Evolutionary conservation across 2,113 vertebrate genomes (phyloP), one percentile per base, ranked within the genome.

Genomic region (Barbus barbus): DNA sequence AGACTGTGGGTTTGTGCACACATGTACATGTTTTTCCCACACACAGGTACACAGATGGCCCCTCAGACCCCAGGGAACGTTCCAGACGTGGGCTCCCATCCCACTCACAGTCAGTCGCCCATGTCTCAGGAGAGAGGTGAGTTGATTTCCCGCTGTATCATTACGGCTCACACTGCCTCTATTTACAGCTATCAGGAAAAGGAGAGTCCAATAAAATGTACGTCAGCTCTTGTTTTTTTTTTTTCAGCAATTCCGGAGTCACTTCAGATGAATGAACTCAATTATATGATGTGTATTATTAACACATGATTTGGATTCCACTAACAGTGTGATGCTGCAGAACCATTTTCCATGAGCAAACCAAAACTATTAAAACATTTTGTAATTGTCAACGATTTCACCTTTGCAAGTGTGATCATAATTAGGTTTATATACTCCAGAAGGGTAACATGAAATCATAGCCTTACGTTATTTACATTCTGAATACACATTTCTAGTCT

Each of bases 61-160:
- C 95, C 96, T 0, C 97, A 97, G 91, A 94, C 94, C 84, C 94
- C 96, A 33, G 96, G 95, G 90, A 95, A 93, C 90, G 95, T 96
- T 89, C 91, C 96, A 81, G 97, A 98, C 85, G 93, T 94, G 85
- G 96, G 95, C 87, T 94, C 96, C 89, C 96, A 96, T 89, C 94
- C 96, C 89, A 93, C 96, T 86, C 91, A 96, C 93, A 96, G 95
- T 89, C 97, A 97, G 91, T 96, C 96, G 38, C 95, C 96, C 91
- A 96, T 97, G 96, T 95, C 96, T 88, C 97, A 97, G 91, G 97
- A 98, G 86, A 95, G 97, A 96, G 96, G 97, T 98, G 87, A 83
- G 87, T 51, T n/a, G 46, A n/a, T 2, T 11, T 38, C 41, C 3
- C 24, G 2, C 3, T 7, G 16, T 31, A 72, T 28, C 56, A 44